phyloP scores from a whole-genome alignment of 2,888 invertebrate genomes.

The Ectobius pallidus region DNA sequence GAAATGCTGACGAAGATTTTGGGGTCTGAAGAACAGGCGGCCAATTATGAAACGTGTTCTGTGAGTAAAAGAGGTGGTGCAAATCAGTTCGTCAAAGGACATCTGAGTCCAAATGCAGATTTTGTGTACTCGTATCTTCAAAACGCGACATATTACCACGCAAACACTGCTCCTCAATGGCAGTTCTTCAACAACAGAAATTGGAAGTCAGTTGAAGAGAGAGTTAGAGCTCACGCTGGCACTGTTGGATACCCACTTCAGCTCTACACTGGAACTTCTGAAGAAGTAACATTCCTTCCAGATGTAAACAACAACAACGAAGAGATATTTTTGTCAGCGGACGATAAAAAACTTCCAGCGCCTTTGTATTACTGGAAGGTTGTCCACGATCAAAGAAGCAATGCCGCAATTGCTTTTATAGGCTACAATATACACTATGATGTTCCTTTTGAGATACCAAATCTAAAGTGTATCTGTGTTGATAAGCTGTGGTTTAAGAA shows the following conservation, averaged over 20 bases:
- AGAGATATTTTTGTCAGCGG: background rate
- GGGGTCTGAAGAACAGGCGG: background rate
- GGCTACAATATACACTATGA: conserved; percentile 2
- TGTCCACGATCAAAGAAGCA: background rate
- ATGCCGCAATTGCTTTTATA: background rate
- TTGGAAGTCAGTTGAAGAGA: background rate
- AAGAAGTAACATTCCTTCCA: background rate
- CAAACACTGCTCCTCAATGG: conserved; percentile 3
- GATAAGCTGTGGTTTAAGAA: background rate
- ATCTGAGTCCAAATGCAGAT: background rate
- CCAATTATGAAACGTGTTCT: too few relatives aligned
- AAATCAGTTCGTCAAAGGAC: background rate
- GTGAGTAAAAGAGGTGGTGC: too few relatives aligned
- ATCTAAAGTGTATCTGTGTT: background rate
- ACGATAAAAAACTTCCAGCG: background rate
- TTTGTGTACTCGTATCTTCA: background rate
- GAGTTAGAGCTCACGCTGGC: background rate
- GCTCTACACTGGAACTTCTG: background rate
- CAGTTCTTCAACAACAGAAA: conserved; percentile 3
- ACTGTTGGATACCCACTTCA: background rate
- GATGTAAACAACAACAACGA: background rate
- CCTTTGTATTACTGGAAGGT: background rate
- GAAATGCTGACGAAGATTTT: background rate
- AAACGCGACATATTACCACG: background rate
- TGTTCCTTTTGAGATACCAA: background rate